Conservation (phyloP, 2,113 vertebrate genomes). For the Ascaphus truei region DNA sequence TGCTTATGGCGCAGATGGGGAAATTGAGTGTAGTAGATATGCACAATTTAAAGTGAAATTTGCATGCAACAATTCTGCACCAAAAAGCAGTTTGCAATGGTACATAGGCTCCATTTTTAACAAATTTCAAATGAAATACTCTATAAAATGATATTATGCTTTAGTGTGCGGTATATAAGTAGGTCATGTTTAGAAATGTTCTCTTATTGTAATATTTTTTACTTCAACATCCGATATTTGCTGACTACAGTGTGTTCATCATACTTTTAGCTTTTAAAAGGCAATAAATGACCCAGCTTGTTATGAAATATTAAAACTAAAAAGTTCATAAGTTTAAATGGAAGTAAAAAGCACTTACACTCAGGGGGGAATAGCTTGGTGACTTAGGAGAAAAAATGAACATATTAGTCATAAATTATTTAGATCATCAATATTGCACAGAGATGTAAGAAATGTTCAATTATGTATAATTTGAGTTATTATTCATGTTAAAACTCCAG, state of each 20-base stretch:
- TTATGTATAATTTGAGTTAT: conserved; percentile 57
- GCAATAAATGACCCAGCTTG: neutral
- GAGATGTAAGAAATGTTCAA: conserved; percentile 55
- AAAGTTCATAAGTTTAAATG: conserved; percentile 23
- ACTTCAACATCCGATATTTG: neutral
- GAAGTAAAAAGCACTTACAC: conserved; percentile 30
- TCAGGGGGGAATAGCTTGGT: conserved; percentile 48
- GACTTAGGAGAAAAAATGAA: conserved; percentile 47
- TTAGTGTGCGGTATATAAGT: too few relatives aligned
- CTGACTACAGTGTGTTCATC: neutral
- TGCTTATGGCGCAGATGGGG: too few relatives aligned
- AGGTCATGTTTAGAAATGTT: too few relatives aligned
- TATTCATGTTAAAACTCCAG: conserved; percentile 56
- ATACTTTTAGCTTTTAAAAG: neutral
- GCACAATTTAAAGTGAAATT: too few relatives aligned
- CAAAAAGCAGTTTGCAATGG: too few relatives aligned
- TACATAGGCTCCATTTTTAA: too few relatives aligned
- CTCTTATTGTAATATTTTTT: too few relatives aligned
- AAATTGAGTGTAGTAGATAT: too few relatives aligned
- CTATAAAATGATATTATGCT: too few relatives aligned
- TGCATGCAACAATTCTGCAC: too few relatives aligned
- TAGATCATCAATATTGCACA: conserved; percentile 55
- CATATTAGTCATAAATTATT: conserved; percentile 59
- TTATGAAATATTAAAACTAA: neutral
- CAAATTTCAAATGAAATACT: too few relatives aligned